These are phyloP conservation scores for Drosophila tristis DNA, from an alignment of 1,140 invertebrate genomes.

Conservation along the genomic window DNA sequence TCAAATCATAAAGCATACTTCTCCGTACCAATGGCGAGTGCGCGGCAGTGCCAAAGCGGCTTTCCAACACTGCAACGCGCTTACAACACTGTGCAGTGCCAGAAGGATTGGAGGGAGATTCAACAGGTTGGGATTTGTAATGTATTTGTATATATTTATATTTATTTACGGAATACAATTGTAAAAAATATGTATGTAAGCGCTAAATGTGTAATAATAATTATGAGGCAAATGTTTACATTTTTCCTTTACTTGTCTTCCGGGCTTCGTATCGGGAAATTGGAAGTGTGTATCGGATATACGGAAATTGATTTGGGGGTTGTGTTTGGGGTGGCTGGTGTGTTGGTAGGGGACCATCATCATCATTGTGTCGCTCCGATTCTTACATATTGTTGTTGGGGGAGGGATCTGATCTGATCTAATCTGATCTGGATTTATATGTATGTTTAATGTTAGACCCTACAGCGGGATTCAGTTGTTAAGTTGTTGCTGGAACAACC, in stretches of 20 bases:
- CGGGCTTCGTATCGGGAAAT: slow-evolving; percentile 4
- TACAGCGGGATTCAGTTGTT: slow-evolving; percentile 24
- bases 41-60: no score
- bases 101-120: no score
- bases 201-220: slow-evolving; percentile 56
- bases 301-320: neutral
- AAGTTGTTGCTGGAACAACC: slow-evolving; percentile 45
- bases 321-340: no score
- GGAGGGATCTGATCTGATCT: neutral
- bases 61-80: no score
- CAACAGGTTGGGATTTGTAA: neutral
- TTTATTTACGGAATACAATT: slow-evolving; percentile 71
- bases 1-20: no score
- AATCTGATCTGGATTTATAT: no score
- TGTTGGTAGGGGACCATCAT: no score
- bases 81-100: no score
- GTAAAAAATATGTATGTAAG: slow-evolving; percentile 70
- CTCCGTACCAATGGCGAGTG: no score
- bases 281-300: neutral
- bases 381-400: neutral
- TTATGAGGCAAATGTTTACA: slow-evolving; percentile 74
- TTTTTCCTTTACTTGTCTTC: slow-evolving; percentile 42
- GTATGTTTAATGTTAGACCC: slow-evolving; percentile 46
- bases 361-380: no score
- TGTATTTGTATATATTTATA: slow-evolving; percentile 51